Evolutionary conservation across 2,888 invertebrate species (phyloP).

Genomic region (Ganaspis brasiliensis): DNA sequence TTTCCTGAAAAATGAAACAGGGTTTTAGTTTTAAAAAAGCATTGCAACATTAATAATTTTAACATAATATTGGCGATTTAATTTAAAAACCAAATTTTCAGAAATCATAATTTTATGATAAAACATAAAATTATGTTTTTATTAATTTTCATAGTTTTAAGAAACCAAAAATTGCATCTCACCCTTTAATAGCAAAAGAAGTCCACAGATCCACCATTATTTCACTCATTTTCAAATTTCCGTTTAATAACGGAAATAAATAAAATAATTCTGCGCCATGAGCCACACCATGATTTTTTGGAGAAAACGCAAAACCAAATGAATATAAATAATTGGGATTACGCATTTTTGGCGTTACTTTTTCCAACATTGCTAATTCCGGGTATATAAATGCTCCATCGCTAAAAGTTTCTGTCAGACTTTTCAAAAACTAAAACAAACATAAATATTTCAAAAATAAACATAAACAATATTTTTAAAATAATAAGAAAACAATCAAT

Average conservation of each 20-base stretch:
- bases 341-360: slow-evolving; percentile 19
- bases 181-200: neutral
- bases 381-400: slow-evolving; percentile 54
- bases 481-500: too few relatives aligned
- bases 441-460: too few relatives aligned
- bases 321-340: slow-evolving; percentile 59
- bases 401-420: neutral
- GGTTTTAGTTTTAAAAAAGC: too few relatives aligned
- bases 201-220: slow-evolving; percentile 16
- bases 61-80: too few relatives aligned
- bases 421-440: slow-evolving; percentile 12
- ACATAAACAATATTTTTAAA: too few relatives aligned
- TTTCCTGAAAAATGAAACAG: slow-evolving; percentile 25
- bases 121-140: too few relatives aligned
- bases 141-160: too few relatives aligned
- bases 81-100: too few relatives aligned
- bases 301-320: slow-evolving; percentile 52
- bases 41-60: too few relatives aligned
- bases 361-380: neutral
- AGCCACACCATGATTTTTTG: slow-evolving; percentile 50
- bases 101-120: too few relatives aligned
- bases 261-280: slow-evolving; percentile 48
- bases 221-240: neutral
- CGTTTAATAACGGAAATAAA: slow-evolving; percentile 2
- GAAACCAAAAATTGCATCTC: neutral